These are phyloP conservation scores for Stratiomys singularior DNA, from an alignment of 2,888 invertebrate species.

Conservation along the genomic window DNA sequence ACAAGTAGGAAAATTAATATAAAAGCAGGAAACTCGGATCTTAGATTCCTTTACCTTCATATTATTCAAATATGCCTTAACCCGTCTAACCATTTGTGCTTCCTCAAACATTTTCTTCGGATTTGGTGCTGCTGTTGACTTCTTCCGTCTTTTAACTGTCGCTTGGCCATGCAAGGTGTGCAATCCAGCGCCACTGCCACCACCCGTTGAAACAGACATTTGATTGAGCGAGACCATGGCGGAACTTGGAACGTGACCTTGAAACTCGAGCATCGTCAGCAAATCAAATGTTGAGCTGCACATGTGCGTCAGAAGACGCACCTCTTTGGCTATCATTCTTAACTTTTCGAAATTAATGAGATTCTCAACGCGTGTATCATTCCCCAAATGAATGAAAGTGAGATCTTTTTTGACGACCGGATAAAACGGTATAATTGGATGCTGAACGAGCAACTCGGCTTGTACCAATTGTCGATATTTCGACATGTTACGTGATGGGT, in stretches of 20 bases:
- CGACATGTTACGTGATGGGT: conserved; percentile 98
- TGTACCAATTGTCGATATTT: conserved; percentile 95
- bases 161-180: conserved; percentile 69
- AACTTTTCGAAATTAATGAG: conserved; percentile 98
- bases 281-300: conserved; percentile 94
- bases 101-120: conserved; percentile 99
- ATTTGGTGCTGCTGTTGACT: conserved; percentile 90
- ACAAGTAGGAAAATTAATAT: too few relatives aligned
- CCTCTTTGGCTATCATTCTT: conserved; percentile 98
- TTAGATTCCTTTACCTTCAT: conserved; percentile 69
- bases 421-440: conserved; percentile 84
- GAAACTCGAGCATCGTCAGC: conserved; percentile 83
- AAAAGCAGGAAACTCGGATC: too few relatives aligned
- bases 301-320: conserved; percentile 90
- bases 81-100: conserved; percentile 97
- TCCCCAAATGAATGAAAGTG: conserved; percentile 97
- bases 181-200: conserved; percentile 57
- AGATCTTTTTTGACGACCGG: conserved; percentile 94
- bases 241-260: conserved; percentile 86
- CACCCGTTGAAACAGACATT: conserved; percentile 74
- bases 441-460: conserved; percentile 84
- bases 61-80: conserved; percentile 93
- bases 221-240: conserved; percentile 91
- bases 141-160: conserved; percentile 89
- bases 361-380: conserved; percentile 88